These are phyloP conservation scores for Macrotis lagotis DNA, from an alignment of 2,113 vertebrate genomes.

Conservation along the genomic window DNA sequence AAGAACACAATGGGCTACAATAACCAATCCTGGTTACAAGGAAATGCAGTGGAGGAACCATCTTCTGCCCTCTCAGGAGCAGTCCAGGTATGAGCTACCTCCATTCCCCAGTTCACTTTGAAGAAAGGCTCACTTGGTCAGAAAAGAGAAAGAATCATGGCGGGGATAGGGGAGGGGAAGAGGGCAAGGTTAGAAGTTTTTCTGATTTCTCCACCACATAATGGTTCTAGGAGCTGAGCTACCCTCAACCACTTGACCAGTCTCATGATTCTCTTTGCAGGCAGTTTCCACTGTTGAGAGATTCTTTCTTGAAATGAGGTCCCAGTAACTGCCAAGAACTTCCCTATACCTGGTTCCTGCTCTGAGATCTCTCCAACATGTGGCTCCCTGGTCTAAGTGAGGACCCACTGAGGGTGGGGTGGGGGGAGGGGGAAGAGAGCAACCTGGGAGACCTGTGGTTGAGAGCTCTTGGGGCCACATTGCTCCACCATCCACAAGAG, in stretches of 20 bases:
- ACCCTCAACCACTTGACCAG: neutral
- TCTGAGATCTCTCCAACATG: neutral
- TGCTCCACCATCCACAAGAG: neutral
- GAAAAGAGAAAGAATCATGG: fast-evolving
- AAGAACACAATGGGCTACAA: neutral
- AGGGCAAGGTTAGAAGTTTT: too few relatives aligned
- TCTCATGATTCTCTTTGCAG: neutral
- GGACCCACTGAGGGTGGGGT: too few relatives aligned
- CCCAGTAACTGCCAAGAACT: neutral
- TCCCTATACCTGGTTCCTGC: neutral
- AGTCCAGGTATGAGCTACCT: neutral
- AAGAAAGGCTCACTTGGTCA: neutral
- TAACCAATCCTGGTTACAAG: too few relatives aligned
- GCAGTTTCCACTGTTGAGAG: neutral
- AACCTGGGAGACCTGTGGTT: neutral
- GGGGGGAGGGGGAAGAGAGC: neutral
- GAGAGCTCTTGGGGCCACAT: too few relatives aligned
- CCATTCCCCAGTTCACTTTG: neutral
- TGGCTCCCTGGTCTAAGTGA: neutral
- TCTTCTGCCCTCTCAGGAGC: too few relatives aligned
- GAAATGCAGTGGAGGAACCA: neutral
- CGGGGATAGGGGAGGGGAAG: fast-evolving
- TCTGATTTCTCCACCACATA: neutral
- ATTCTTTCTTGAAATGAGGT: neutral
- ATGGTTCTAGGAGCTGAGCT: neutral